These are phyloP conservation scores for Sepiola atlantica DNA, from an alignment of 2,888 invertebrate species.

Conservation along the genomic window DNA sequence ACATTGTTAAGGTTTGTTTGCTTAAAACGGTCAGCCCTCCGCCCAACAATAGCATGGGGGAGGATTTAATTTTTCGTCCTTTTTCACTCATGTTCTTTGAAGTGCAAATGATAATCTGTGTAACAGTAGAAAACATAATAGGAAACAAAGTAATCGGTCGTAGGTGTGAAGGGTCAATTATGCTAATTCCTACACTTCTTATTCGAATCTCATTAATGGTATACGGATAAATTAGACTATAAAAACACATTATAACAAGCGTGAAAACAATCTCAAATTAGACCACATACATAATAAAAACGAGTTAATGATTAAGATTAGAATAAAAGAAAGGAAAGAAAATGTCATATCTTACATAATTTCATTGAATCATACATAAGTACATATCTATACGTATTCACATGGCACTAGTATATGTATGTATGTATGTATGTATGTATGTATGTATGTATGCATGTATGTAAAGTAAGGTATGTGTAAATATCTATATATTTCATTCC, in stretches of 20 bases:
- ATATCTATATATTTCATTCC: too few species aligned
- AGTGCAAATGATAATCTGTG: neutral
- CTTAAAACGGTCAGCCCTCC: neutral
- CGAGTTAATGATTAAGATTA: neutral
- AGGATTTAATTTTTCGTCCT: neutral
- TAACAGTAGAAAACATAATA: neutral
- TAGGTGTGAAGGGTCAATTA: slow-evolving; percentile 18
- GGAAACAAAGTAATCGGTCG: neutral
- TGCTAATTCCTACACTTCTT: neutral
- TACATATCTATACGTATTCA: neutral
- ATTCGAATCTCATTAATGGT: neutral
- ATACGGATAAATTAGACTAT: neutral
- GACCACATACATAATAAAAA: neutral
- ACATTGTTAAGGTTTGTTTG: neutral
- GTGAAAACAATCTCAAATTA: neutral
- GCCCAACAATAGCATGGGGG: neutral
- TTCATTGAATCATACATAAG: too few species aligned
- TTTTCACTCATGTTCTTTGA: neutral
- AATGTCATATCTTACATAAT: neutral
- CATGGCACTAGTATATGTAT: neutral
- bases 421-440: neutral
- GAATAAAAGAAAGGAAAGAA: neutral
- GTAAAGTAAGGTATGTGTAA: too few species aligned
- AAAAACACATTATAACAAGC: neutral
- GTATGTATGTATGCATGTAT: neutral